Percentiles rank a stretch among this genome's conserved stretches.
These are phyloP conservation scores for Nothobranchius kuhntae DNA, from an alignment of 2,113 vertebrate genomes.

Conservation along the genomic window DNA sequence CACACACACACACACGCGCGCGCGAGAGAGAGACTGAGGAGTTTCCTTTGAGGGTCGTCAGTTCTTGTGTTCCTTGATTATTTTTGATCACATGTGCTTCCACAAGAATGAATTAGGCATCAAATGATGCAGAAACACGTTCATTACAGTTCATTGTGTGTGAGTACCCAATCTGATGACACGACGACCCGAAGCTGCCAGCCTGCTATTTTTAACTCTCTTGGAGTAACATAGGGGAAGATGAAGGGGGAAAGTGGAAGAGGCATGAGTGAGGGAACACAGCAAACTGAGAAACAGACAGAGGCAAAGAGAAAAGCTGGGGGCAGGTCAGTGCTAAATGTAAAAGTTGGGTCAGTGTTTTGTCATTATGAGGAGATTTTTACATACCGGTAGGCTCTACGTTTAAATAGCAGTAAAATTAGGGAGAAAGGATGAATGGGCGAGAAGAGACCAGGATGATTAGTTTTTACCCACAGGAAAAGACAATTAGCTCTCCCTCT, in stretches of 20 bases:
- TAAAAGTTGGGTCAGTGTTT: slow-evolving; percentile 7
- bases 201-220: slow-evolving; percentile 60
- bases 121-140: slow-evolving; percentile 63
- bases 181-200: slow-evolving; percentile 52
- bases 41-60: slow-evolving; percentile 35
- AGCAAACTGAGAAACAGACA: slow-evolving; percentile 28
- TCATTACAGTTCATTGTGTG: slow-evolving; percentile 44
- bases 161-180: slow-evolving; percentile 54
- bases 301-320: background rate
- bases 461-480: background rate
- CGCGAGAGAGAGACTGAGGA: background rate
- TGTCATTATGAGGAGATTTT: slow-evolving; percentile 2
- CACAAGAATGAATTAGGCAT: slow-evolving; percentile 32
- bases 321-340: background rate
- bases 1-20: background rate
- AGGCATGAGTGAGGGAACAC: slow-evolving; percentile 10
- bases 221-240: slow-evolving; percentile 30
- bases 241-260: slow-evolving; percentile 5
- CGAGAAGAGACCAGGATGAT: background rate
- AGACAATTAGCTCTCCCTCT: background rate
- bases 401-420: background rate
- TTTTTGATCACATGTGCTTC: slow-evolving; percentile 27
- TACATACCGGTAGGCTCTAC: background rate
- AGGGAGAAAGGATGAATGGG: background rate
- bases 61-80: slow-evolving; percentile 34